A percentile compares a stretch with the other conserved stretches of the same genome.
Evolutionary conservation across 2,113 vertebrate species (phyloP).

Genomic region (Microcebus lehilahytsara): DNA sequence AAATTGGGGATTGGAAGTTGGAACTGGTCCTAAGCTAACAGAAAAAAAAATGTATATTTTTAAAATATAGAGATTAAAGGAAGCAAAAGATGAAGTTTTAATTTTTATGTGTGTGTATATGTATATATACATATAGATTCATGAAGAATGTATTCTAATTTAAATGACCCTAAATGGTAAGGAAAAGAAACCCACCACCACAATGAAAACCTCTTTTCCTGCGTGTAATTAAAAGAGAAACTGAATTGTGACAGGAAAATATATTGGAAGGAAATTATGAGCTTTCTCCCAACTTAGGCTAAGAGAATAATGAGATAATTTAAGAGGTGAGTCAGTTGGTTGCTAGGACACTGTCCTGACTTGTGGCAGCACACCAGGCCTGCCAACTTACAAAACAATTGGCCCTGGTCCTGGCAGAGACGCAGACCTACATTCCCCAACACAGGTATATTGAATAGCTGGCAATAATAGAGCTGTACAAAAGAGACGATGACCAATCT

Average conservation of each 20-base stretch:
- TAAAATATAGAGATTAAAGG: slow-evolving; percentile 83
- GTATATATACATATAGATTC: slow-evolving; percentile 29
- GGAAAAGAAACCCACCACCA: slow-evolving; percentile 3
- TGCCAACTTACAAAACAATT: slow-evolving; percentile 14
- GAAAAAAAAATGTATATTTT: slow-evolving; percentile 80
- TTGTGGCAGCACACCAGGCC: not conserved
- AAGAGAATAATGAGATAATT: slow-evolving; percentile 60
- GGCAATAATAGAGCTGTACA: accelerated
- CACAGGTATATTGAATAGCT: not conserved
- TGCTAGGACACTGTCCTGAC: slow-evolving; percentile 34
- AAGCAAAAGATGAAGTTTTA: slow-evolving; percentile 85
- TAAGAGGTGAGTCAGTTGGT: slow-evolving; percentile 58
- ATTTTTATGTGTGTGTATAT: slow-evolving; percentile 61
- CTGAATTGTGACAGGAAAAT: slow-evolving; percentile 46
- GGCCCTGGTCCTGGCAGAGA: slow-evolving; percentile 43
- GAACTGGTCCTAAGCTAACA: slow-evolving; percentile 86
- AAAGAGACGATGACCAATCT: not conserved
- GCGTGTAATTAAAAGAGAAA: slow-evolving; percentile 15
- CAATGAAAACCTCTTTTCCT: slow-evolving; percentile 33
- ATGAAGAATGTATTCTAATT: slow-evolving; percentile 69
- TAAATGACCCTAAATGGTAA: slow-evolving; percentile 54
- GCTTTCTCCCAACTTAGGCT: slow-evolving; percentile 37
- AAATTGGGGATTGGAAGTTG: slow-evolving; percentile 88
- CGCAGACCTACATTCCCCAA: not conserved
- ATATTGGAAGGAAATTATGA: slow-evolving; percentile 60